phyloP scores from a whole-genome alignment of 2,797 vertebrate species.

The Gymnothorax reevesii region DNA sequence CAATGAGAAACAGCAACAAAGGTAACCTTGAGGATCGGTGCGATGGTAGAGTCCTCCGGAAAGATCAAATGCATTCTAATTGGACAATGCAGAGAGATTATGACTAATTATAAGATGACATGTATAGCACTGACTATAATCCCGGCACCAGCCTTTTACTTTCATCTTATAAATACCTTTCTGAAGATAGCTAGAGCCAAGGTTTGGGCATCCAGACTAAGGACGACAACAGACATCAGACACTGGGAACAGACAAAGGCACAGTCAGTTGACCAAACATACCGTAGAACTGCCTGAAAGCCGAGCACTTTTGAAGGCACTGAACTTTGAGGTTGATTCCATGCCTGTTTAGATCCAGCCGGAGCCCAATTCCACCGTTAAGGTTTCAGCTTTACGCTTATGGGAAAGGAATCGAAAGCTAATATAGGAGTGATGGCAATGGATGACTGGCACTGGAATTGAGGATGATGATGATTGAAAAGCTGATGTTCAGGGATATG shows the following conservation, averaged over 20 bases:
- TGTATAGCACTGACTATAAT: conserved; percentile 41
- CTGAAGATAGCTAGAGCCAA: conserved; percentile 14
- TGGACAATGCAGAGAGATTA: conserved; percentile 41
- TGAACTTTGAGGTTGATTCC: not conserved
- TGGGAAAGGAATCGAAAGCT: conserved; percentile 36
- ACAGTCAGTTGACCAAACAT: not conserved
- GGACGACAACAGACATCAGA: too few species aligned
- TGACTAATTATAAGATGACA: conserved; percentile 51
- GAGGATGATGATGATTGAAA: conserved; percentile 10
- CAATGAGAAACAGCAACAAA: not conserved
- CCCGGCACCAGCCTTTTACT: conserved; percentile 55
- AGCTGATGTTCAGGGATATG: not conserved
- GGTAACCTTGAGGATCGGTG: not conserved
- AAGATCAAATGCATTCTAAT: conserved; percentile 30
- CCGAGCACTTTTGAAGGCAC: not conserved
- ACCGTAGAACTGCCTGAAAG: not conserved
- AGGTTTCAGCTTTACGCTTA: conserved; percentile 37
- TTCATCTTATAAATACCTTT: conserved; percentile 46
- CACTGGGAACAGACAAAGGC: not conserved
- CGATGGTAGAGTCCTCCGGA: not conserved
- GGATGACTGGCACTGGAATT: conserved; percentile 26
- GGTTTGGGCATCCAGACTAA: not conserved
- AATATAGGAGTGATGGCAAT: conserved; percentile 16
- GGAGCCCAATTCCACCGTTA: conserved; percentile 15
- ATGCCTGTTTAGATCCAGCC: not conserved